These are phyloP conservation scores for Arrhopalites spinosus DNA, from an alignment of 2,888 invertebrate genomes.

Conservation along the genomic window DNA sequence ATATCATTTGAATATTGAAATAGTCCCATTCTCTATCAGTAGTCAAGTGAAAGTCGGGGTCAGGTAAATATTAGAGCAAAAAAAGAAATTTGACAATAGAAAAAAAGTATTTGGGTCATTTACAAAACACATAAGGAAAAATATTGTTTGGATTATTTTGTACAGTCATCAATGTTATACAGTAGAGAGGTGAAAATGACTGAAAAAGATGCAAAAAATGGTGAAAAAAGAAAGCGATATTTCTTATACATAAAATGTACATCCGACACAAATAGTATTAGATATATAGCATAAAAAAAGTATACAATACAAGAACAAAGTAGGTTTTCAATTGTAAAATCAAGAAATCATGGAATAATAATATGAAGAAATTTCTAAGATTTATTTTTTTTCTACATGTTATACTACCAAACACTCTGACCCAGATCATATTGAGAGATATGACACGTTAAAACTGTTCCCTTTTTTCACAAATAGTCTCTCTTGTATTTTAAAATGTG, in stretches of 20 bases:
- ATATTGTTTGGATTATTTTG: neutral
- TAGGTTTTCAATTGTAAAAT: slow-evolving; percentile 12
- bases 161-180: neutral
- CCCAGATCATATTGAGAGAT: slow-evolving; percentile 21
- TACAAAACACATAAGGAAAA: neutral
- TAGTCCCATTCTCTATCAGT: too few relatives aligned
- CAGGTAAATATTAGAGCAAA: slow-evolving; percentile 8
- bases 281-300: neutral
- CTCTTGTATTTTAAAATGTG: neutral
- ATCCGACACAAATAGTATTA: neutral
- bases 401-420: neutral
- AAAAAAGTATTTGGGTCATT: slow-evolving; percentile 30
- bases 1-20: too few relatives aligned
- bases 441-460: slow-evolving; percentile 12
- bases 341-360: slow-evolving; percentile 19
- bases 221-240: slow-evolving; percentile 18
- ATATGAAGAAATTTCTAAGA: slow-evolving; percentile 8
- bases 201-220: too few relatives aligned
- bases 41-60: slow-evolving; percentile 33
- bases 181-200: neutral
- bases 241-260: neutral
- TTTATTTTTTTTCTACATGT: neutral
- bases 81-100: too few relatives aligned
- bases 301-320: neutral
- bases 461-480: neutral